These are phyloP conservation scores for Aphelocoma californica DNA, from an alignment of 2,797 vertebrate genomes.

Conservation along the genomic window DNA sequence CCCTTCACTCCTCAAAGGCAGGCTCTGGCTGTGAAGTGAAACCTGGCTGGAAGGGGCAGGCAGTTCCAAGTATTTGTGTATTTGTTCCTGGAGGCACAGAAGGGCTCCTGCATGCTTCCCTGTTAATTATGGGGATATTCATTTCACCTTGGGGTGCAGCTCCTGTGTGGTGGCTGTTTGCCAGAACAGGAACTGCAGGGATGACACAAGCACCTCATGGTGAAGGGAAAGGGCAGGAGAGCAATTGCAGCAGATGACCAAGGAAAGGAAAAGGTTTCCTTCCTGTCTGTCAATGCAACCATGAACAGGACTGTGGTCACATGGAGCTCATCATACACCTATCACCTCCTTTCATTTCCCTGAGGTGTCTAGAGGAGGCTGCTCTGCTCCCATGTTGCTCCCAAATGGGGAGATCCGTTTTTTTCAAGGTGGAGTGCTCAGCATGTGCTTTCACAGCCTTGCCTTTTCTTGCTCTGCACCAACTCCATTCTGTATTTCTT, in stretches of 20 bases:
- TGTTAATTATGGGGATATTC: background rate
- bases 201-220: background rate
- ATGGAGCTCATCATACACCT: fast-evolving
- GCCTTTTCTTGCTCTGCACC: background rate
- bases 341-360: background rate
- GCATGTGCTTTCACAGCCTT: background rate
- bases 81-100: background rate
- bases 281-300: background rate
- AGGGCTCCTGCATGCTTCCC: background rate
- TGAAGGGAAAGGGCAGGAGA: background rate
- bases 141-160: background rate
- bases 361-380: background rate
- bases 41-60: background rate
- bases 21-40: background rate
- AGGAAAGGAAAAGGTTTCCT: background rate
- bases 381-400: background rate
- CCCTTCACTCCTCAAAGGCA: background rate
- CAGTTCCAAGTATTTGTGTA: background rate
- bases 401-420: background rate
- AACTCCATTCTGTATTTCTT: fast-evolving
- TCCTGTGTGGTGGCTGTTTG: background rate
- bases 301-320: background rate
- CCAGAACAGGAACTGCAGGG: background rate
- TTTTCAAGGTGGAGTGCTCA: background rate
- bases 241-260: background rate